Evolutionary conservation across 1,140 invertebrate genomes (phyloP), one percentile per base, ranked within the genome.

Genomic region (Eriosoma lanigerum): DNA sequence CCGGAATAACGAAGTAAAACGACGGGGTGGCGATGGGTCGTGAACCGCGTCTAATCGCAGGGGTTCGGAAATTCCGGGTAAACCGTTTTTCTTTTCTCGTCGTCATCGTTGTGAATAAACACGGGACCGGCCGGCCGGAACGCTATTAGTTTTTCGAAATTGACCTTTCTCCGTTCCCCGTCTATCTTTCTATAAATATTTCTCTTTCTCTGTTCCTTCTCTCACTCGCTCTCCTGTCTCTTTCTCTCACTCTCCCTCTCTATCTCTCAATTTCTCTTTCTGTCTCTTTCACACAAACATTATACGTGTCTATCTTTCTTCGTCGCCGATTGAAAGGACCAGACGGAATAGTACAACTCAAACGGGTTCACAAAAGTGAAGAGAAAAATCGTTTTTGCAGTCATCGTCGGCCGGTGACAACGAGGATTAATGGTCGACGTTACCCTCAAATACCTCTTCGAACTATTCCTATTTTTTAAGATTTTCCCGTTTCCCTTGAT

Each of bases 141-240:
- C 52, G 52, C 52, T 76, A 76, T 56, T 76, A 76, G 73, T 56
- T 38, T 76, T 76, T 76, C 52, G 32, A 76, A 76, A 58, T 56
- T 76, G 73, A 76, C 73, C 50, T 56, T 76, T 76, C 21, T 38
- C 15, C 32, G 29, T 17, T 9, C 8, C n/a, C n/a, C 48, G 32
- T 8, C 32, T 38, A 38, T n/a, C 10, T 17, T 3, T 0, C 17
- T 12, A 12, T 24, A 10, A 24, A n/a, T 58, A 10, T 6, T 12
- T 0, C 17, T 12, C 6, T n/a, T 1, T 62, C 17, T n/a, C 4
- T n/a, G n/a, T n/a, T n/a, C n/a, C n/a, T n/a, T n/a, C n/a, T n/a
- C n/a, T n/a, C n/a, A n/a, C 19, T 19, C 29, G 19, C 19, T 44
- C 32, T 21, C 60, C 12, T 64, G n/a, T n/a, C n/a, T 32, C 9